These are phyloP conservation scores for Acridotheres tristis DNA, from an alignment of 2,797 vertebrate genomes.

Conservation along the genomic window DNA sequence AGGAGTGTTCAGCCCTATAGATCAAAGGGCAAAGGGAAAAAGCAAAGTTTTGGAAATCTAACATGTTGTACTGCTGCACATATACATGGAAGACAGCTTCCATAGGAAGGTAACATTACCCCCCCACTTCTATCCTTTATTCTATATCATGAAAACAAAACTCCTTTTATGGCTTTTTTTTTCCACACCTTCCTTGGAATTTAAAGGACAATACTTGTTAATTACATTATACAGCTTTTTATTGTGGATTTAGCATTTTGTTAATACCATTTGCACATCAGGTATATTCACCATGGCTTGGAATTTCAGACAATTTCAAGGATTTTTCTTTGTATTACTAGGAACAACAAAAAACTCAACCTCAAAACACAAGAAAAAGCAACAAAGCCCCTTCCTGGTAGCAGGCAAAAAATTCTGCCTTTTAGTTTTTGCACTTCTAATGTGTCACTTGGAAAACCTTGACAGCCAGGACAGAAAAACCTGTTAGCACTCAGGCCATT, in stretches of 20 bases:
- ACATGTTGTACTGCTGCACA: background rate
- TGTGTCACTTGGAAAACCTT: background rate
- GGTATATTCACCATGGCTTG: background rate
- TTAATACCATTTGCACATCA: background rate
- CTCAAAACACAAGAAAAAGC: background rate
- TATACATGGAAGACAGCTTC: background rate
- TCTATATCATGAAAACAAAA: background rate
- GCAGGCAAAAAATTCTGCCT: background rate
- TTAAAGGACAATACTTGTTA: background rate
- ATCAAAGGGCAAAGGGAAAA: background rate
- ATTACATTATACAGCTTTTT: background rate
- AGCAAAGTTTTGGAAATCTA: background rate
- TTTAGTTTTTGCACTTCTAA: background rate
- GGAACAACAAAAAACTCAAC: background rate
- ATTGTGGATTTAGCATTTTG: background rate
- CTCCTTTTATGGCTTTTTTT: background rate
- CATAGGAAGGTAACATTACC: accelerated
- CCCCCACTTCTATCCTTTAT: background rate
- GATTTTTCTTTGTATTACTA: background rate
- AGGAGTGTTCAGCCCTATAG: background rate
- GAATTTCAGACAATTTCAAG: background rate
- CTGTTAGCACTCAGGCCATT: background rate
- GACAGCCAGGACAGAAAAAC: background rate
- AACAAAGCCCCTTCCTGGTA: background rate
- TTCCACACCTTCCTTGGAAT: background rate